Percentiles rank a stretch among this genome's conserved stretches.
These are phyloP conservation scores for Meloidogyne hapla DNA, from an alignment of 1,140 invertebrate species.

Conservation along the genomic window DNA sequence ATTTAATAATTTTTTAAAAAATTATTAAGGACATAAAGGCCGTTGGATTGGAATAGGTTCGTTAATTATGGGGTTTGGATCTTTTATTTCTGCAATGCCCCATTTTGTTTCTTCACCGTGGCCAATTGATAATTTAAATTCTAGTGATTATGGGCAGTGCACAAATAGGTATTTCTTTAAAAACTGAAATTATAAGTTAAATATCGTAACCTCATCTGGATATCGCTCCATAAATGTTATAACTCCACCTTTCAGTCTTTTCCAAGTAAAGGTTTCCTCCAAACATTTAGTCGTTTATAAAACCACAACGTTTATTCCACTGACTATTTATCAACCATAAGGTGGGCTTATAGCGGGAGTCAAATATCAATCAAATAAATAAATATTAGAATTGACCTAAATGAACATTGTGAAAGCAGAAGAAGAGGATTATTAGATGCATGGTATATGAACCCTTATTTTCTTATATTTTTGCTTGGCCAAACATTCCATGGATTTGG, in stretches of 20 bases:
- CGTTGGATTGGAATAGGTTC: conserved; percentile 61
- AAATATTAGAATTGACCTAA: not conserved
- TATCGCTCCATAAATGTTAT: too few relatives aligned
- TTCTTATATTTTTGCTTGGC: conserved; percentile 58
- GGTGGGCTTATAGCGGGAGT: too few relatives aligned
- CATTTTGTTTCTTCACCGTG: conserved; percentile 40
- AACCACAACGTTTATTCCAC: too few relatives aligned
- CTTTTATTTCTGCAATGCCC: conserved; percentile 59
- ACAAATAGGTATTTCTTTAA: not conserved
- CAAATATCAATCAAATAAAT: not conserved
- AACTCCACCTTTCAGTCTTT: too few relatives aligned
- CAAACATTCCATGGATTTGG: conserved; percentile 60
- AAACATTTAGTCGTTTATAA: too few relatives aligned
- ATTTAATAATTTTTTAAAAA: not conserved
- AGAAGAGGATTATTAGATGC: conserved; percentile 5
- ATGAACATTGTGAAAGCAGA: not conserved
- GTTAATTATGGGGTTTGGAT: conserved; percentile 61
- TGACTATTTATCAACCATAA: too few relatives aligned
- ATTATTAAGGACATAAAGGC: conserved; percentile 58
- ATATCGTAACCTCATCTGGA: too few relatives aligned
- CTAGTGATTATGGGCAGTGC: conserved; percentile 58
- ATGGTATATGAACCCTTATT: conserved; percentile 58
- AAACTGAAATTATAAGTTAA: too few relatives aligned
- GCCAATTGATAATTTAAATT: conserved; percentile 17
- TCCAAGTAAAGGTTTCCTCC: too few relatives aligned